Evolutionary conservation across 2,113 vertebrate genomes (phyloP), one percentile per base, ranked within the genome.

Genomic region (Arizona elegans): DNA sequence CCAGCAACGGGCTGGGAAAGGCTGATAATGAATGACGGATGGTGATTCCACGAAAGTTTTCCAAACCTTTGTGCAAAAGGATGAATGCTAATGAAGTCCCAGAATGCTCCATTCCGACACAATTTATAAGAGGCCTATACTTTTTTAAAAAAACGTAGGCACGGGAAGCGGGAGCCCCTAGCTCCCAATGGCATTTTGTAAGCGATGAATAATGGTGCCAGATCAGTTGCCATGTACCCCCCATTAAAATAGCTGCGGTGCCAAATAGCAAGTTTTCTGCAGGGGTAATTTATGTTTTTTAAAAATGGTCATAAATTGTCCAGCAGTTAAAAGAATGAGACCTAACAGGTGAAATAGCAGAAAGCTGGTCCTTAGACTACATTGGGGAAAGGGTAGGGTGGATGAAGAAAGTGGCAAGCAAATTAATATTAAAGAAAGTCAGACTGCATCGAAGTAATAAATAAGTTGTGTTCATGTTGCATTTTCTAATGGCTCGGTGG

Each of bases 1-100:
- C 96, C 95, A 94, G 94, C 47, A 55, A 92, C 23, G 90, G 94
- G 94, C 96, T 96, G 97, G 96, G 94, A 89, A 3, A n/a, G n/a
- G 92, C 92, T 95, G 96, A 96, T 95, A 95, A 93, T 93, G 91
- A 95, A 96, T 96, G 95, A 97, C 87, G 94, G 92, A 96, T 95
- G 96, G 94, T 91, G 94, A 93, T 94, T 93, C 91, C 62, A 47
- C 24, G 89, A 0, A 95, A 93, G 90, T 92, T 96, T 95, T 95
- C 90, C 93, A 65, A 93, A 90, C n/a, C 86, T 95, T 95, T 91
- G 92, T 93, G 93, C 91, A 94, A 93, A 95, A 92, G 91, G 38
- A 95, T 85, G 90, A 58, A 93, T 93, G 52, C 92, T 43, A 50
- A 92, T 95, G 95, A 94, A 94, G 55, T 56, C 26, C 0, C 75